phyloP scores from a whole-genome alignment of 2,888 invertebrate species.

The Baccha elongata region DNA sequence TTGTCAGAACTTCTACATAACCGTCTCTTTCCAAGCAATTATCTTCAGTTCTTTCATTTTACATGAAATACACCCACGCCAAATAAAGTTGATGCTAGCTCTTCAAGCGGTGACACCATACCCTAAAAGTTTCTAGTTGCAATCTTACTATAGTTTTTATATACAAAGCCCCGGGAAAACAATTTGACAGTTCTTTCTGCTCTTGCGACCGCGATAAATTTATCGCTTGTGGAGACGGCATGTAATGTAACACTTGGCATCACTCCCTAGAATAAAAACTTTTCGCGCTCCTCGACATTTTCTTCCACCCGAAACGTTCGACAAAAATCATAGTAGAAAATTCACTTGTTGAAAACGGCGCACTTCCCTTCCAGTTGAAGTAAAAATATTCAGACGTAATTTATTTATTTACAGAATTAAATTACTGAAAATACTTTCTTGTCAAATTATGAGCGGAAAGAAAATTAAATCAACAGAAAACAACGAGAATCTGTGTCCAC shows the following conservation, averaged over 20 bases:
- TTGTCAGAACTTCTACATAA: no score
- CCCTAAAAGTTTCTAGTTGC: no score
- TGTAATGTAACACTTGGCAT: background rate
- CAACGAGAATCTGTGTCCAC: constrained; percentile 81
- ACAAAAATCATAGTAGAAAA: constrained; percentile 18
- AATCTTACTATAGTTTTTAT: no score
- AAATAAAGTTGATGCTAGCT: no score
- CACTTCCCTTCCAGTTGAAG: constrained; percentile 11
- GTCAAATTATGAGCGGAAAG: constrained; percentile 79
- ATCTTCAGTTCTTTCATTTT: no score
- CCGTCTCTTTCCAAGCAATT: no score
- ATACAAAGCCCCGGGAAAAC: no score
- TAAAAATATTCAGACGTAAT: constrained; percentile 13
- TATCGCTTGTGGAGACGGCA: no score
- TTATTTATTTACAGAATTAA: constrained; percentile 31
- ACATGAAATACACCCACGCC: no score
- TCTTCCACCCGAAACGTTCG: constrained; percentile 34
- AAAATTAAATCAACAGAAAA: constrained; percentile 78
- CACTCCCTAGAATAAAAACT: background rate
- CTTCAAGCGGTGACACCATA: no score
- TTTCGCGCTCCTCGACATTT: constrained; percentile 21
- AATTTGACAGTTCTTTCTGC: no score
- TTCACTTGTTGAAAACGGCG: constrained; percentile 65
- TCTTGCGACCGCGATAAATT: no score
- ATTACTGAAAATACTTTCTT: constrained; percentile 27